Evolutionary conservation across 35 echinoderm and acorn worm species (phyloP).

Genomic region (Stichopus chloronotus): DNA sequence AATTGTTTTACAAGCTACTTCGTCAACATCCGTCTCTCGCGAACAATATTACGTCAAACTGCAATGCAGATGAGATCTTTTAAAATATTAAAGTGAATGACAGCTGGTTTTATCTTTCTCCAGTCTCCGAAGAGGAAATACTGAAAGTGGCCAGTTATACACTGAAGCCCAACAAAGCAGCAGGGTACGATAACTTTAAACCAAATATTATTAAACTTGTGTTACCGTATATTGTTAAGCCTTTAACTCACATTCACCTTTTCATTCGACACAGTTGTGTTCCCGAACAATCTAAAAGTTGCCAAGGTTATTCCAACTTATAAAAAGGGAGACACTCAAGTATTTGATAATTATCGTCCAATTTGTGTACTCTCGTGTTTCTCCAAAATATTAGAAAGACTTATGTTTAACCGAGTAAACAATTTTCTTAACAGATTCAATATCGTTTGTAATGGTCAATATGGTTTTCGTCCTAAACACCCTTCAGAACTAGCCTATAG

Average conservation of each 20-base stretch:
- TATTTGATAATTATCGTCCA: neutral
- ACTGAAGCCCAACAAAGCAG: neutral
- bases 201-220: neutral
- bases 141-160: neutral
- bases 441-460: slow-evolving; percentile 14
- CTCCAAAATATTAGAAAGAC: neutral
- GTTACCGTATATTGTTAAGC: neutral
- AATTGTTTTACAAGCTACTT: no score
- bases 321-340: neutral
- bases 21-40: no score
- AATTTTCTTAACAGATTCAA: neutral
- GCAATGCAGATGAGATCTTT: no score
- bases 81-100: no score
- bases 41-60: no score
- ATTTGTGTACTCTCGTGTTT: neutral
- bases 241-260: neutral
- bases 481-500: neutral
- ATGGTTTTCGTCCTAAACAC: no score
- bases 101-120: neutral
- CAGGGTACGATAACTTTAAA: neutral
- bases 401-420: neutral
- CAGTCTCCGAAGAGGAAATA: neutral
- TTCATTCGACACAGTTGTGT: neutral
- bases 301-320: neutral
- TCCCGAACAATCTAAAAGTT: neutral